Evolutionary conservation across 2,797 vertebrate species (phyloP).

Genomic region (Sternotherus odoratus): DNA sequence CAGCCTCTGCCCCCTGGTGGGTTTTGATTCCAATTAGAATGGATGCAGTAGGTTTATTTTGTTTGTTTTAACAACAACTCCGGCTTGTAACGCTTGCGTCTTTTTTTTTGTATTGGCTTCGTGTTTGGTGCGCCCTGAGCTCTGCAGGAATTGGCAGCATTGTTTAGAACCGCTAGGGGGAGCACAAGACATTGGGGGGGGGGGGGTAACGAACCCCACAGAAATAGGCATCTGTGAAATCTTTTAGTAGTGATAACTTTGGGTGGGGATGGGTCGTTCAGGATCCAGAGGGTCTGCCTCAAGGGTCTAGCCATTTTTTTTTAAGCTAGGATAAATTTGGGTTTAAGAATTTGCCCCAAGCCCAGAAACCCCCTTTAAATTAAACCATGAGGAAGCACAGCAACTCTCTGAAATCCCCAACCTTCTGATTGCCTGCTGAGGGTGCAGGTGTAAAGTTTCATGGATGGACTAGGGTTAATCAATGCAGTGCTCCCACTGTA

Average conservation of each 20-base stretch:
- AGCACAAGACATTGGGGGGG: background rate
- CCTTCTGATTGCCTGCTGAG: background rate
- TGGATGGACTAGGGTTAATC: background rate
- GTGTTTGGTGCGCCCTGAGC: background rate
- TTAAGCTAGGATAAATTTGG: background rate
- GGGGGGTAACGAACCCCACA: background rate
- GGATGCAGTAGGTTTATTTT: background rate
- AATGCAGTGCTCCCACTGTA: background rate
- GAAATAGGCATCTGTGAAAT: background rate
- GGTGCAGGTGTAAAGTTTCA: background rate
- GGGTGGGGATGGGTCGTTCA: fast-evolving
- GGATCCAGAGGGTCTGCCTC: background rate
- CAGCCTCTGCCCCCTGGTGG: background rate
- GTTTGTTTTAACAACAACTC: fast-evolving
- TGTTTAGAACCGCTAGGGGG: background rate
- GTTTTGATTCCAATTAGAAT: background rate
- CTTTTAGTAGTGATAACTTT: background rate
- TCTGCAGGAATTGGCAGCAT: background rate
- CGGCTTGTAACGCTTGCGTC: background rate
- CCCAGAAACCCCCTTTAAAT: conserved; percentile 32
- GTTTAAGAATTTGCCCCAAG: background rate
- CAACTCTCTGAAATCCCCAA: background rate
- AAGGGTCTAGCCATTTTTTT: conserved; percentile 11
- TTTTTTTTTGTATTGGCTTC: fast-evolving
- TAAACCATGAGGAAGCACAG: background rate